Percentiles rank a stretch among this genome's conserved stretches.
Evolutionary conservation across 2,797 vertebrate species (phyloP).

Genomic region (Oryzias dopingdopingensis): DNA sequence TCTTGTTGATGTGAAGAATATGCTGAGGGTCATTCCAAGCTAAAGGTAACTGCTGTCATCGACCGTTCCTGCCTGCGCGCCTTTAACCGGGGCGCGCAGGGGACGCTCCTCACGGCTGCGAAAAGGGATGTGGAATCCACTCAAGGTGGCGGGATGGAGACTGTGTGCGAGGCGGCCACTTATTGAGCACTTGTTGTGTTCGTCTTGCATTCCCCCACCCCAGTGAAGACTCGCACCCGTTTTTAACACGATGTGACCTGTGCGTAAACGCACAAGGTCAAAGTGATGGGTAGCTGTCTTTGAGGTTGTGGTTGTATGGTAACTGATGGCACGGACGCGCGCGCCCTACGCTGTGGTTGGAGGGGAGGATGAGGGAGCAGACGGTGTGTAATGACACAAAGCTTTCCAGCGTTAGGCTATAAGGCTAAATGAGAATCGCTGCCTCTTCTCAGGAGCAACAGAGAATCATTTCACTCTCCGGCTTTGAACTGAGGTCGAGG

Average conservation of each 20-base stretch:
- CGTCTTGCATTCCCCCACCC: slow-evolving; percentile 12
- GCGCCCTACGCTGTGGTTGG: slow-evolving; percentile 49
- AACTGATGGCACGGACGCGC: slow-evolving; percentile 38
- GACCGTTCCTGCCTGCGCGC: slow-evolving; percentile 30
- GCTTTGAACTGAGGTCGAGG: slow-evolving; percentile 63
- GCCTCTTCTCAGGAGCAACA: slow-evolving; percentile 13
- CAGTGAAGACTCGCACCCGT: slow-evolving; percentile 8
- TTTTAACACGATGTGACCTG: slow-evolving; percentile 53
- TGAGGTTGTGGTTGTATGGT: slow-evolving; percentile 23
- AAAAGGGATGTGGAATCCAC: slow-evolving; percentile 43
- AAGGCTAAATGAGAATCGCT: slow-evolving; percentile 30
- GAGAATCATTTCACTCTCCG: slow-evolving; percentile 22
- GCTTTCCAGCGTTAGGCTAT: slow-evolving; percentile 29
- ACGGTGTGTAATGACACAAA: slow-evolving; percentile 57
- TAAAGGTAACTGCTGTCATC: slow-evolving; percentile 35
- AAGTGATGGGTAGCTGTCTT: slow-evolving; percentile 23
- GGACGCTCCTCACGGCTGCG: slow-evolving; percentile 22
- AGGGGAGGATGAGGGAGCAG: slow-evolving; percentile 52
- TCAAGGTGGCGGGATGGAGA: slow-evolving; percentile 44
- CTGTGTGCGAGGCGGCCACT: slow-evolving; percentile 47
- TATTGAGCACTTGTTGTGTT: slow-evolving; percentile 72
- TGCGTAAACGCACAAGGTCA: slow-evolving; percentile 68
- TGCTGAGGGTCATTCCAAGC: slow-evolving; percentile 61
- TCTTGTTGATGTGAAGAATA: slow-evolving; percentile 63
- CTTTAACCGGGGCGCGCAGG: slow-evolving; percentile 30